Conservation (phyloP, 2,888 invertebrate species). For the Apodemia duryi region DNA sequence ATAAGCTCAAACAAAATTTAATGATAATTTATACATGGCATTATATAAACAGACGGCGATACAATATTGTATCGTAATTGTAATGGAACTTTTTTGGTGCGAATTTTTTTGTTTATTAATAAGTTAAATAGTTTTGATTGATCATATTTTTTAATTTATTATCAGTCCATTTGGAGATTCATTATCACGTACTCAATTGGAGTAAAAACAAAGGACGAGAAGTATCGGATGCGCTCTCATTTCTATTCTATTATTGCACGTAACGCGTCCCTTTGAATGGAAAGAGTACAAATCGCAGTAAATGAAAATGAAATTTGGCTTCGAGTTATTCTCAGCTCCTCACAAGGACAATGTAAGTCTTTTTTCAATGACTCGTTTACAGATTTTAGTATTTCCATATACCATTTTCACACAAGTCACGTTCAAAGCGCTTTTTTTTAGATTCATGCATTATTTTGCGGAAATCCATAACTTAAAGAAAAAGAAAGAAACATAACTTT, state of each 20-base stretch:
- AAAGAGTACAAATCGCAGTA: constrained; percentile 29
- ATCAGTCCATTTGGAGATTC: constrained; percentile 27
- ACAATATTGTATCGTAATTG: no score
- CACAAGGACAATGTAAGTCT: constrained; percentile 22
- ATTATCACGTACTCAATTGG: constrained; percentile 53
- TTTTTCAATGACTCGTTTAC: constrained; percentile 27
- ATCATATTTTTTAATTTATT: neutral
- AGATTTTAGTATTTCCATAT: constrained; percentile 22
- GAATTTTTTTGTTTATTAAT: no score
- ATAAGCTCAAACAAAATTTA: no score
- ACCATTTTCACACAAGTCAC: neutral
- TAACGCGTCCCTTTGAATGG: constrained; percentile 31
- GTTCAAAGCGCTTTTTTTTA: neutral
- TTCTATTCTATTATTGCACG: constrained; percentile 37
- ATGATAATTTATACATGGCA: no score
- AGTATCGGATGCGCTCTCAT: constrained; percentile 42
- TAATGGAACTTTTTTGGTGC: no score
- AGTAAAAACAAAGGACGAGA: constrained; percentile 52
- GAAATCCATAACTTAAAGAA: no score
- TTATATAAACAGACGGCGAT: no score
- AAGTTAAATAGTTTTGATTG: no score
- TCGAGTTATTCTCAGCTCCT: constrained; percentile 29
- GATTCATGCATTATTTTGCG: no score
- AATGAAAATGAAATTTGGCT: constrained; percentile 34
- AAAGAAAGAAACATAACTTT: no score